These are phyloP conservation scores for Microtus oregoni DNA, from an alignment of 2,113 vertebrate species.

Conservation along the genomic window DNA sequence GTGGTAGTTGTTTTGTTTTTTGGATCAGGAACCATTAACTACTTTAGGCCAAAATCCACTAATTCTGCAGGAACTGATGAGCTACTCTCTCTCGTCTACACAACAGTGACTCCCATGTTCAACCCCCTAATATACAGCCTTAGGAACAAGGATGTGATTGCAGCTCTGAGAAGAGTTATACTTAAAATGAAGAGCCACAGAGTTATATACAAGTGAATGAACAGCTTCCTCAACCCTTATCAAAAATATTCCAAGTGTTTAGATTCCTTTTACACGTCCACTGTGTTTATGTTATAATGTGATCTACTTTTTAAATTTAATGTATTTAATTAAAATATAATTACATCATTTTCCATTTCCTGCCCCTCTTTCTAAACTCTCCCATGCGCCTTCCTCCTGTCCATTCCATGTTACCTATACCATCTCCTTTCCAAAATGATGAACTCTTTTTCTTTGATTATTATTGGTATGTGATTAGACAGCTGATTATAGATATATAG, in stretches of 20 bases:
- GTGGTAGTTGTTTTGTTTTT: constrained; percentile 65
- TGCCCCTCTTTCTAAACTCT: not conserved
- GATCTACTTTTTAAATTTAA: not conserved
- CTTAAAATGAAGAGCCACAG: not conserved
- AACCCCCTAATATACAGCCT: constrained; percentile 73
- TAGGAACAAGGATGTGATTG: constrained; percentile 68
- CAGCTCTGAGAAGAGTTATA: constrained; percentile 38
- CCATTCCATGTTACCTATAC: not conserved
- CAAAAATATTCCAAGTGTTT: not conserved
- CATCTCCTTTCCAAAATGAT: not conserved
- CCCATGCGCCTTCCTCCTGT: not conserved
- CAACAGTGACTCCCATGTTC: constrained; percentile 47
- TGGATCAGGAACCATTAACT: constrained; percentile 35
- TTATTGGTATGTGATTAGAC: not conserved
- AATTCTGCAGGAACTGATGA: constrained; percentile 37
- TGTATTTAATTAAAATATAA: not conserved
- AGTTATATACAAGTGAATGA: not conserved
- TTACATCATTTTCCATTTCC: not conserved
- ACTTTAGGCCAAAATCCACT: constrained; percentile 47
- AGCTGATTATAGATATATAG: not conserved
- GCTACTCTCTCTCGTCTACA: constrained; percentile 67
- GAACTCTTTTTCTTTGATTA: not conserved
- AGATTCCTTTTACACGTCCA: not conserved
- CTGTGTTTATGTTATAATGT: not conserved
- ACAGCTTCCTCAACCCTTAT: not conserved